These are phyloP conservation scores for Pangasius krempfi DNA, from an alignment of 2,797 vertebrate genomes.

Conservation along the genomic window DNA sequence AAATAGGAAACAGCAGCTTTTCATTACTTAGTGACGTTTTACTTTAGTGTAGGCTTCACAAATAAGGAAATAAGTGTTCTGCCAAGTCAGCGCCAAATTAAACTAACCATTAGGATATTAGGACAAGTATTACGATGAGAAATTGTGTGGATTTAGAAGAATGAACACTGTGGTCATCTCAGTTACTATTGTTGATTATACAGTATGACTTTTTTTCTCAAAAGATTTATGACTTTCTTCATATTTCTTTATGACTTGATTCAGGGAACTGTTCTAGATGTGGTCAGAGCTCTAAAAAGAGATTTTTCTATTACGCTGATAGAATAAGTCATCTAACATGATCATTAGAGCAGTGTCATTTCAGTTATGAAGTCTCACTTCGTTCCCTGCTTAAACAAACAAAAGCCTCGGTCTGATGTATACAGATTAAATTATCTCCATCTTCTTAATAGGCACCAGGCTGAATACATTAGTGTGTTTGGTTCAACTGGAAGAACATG, in stretches of 20 bases:
- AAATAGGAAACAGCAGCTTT: not conserved
- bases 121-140: not conserved
- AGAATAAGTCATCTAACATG: not conserved
- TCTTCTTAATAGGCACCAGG: conserved; percentile 33
- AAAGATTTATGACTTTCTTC: not conserved
- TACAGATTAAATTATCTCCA: conserved; percentile 29
- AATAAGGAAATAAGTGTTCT: not conserved
- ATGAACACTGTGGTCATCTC: not conserved
- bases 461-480: conserved; percentile 36
- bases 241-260: not conserved
- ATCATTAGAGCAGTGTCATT: not conserved
- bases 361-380: conserved; percentile 3
- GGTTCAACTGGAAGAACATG: conserved; percentile 21
- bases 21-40: not conserved
- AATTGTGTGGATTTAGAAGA: not conserved
- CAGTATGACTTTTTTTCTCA: not conserved
- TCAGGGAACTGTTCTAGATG: not conserved
- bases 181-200: not conserved
- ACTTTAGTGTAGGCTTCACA: not conserved
- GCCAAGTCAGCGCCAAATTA: not conserved
- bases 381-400: conserved; percentile 26
- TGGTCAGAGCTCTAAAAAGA: not conserved
- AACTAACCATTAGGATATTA: not conserved
- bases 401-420: conserved; percentile 31
- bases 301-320: not conserved